A percentile compares a stretch with the other conserved stretches of the same genome.
phyloP scores from a whole-genome alignment of 2,797 vertebrate genomes.

The Macropus fuliginosus region DNA sequence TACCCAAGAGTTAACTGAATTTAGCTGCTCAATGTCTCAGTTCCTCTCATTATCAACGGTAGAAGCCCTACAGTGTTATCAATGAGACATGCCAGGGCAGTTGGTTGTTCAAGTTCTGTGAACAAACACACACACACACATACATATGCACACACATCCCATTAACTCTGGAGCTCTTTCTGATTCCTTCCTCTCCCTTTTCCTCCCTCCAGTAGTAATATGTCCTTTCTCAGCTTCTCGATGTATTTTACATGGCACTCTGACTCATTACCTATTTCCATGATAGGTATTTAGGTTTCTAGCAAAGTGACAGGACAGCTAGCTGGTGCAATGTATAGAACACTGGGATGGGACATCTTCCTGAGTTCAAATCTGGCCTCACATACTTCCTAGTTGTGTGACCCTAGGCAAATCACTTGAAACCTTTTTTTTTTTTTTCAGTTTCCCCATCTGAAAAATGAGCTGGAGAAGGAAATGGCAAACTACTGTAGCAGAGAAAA shows the following conservation, averaged over 20 bases:
- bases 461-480: not conserved
- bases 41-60: conserved; percentile 3
- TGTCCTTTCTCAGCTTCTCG: not conserved
- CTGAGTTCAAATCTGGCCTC: not conserved
- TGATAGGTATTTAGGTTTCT: not conserved
- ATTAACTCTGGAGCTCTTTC: not conserved
- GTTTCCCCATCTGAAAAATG: not conserved
- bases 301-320: not conserved
- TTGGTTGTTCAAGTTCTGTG: conserved; percentile 30
- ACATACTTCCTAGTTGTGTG: not conserved
- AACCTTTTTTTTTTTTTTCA: no score
- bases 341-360: not conserved
- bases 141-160: not conserved
- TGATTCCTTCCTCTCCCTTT: not conserved
- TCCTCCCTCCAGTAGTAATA: not conserved
- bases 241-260: not conserved
- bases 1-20: not conserved
- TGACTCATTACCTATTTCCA: not conserved
- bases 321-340: not conserved
- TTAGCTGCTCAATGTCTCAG: not conserved
- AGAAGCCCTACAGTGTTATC: not conserved
- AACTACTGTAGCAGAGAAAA: not conserved
- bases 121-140: conserved; percentile 27
- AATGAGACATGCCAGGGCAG: conserved; percentile 29
- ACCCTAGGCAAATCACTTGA: not conserved